Evolutionary conservation across 2,113 vertebrate genomes (phyloP).

Genomic region (Oncorhynchus gorbuscha): DNA sequence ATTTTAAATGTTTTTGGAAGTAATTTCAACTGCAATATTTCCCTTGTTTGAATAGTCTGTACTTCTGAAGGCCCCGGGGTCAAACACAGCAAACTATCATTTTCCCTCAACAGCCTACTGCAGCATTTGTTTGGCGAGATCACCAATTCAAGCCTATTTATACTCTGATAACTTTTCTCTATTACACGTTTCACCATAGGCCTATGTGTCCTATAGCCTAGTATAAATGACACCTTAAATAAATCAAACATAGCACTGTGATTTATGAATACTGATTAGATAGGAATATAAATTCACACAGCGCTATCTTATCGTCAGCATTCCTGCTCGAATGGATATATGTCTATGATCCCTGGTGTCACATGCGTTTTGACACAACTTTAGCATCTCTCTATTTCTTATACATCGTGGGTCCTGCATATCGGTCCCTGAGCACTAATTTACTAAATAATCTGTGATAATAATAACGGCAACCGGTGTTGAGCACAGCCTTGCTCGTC

Average conservation of each 20-base stretch:
- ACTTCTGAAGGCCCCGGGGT: neutral
- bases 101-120: neutral
- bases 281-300: neutral
- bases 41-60: neutral
- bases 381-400: constrained; percentile 9
- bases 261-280: constrained; percentile 12
- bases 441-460: neutral
- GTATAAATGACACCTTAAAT: constrained; percentile 7
- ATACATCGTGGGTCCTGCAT: constrained; percentile 14
- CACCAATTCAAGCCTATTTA: neutral
- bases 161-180: neutral
- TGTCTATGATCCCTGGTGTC: constrained; percentile 8
- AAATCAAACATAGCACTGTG: constrained; percentile 4
- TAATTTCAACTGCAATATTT: neutral
- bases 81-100: neutral
- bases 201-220: neutral
- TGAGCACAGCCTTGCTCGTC: no score
- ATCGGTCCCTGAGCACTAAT: constrained; percentile 1
- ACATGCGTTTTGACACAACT: constrained; percentile 10
- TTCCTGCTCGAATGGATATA: neutral
- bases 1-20: neutral
- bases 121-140: neutral
- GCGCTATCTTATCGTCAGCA: neutral
- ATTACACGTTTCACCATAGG: neutral
- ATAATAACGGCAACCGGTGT: neutral